Evolutionary conservation across 2,888 invertebrate species (phyloP).

Genomic region (Fragum whitleyi): DNA sequence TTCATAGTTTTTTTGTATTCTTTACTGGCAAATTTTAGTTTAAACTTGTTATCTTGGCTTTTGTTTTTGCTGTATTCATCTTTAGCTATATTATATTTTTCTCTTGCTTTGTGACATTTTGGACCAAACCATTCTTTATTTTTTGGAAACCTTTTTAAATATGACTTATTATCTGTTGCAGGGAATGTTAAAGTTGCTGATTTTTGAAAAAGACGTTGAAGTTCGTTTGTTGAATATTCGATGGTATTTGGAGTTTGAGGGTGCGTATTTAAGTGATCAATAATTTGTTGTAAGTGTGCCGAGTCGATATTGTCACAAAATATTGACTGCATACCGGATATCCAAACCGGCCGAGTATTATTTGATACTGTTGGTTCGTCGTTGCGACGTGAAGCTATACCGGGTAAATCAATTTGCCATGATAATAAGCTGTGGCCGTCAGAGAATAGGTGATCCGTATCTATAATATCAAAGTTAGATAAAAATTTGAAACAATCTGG

Average conservation of each 20-base stretch:
- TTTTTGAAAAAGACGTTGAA: background rate
- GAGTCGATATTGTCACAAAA: background rate
- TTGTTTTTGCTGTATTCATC: background rate
- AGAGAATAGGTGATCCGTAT: conserved; percentile 29
- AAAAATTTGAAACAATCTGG: conserved; percentile 12
- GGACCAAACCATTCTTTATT: conserved; percentile 30
- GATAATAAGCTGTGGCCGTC: conserved; percentile 24
- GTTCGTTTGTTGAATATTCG: background rate
- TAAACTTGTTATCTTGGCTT: background rate
- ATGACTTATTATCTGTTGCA: no score
- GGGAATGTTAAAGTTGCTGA: background rate
- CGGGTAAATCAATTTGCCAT: background rate
- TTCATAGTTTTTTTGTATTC: conserved; percentile 5
- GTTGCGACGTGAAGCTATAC: background rate
- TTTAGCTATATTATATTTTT: conserved; percentile 26
- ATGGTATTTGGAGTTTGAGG: background rate
- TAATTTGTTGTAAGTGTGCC: background rate
- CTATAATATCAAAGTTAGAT: conserved; percentile 25
- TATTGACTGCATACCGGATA: background rate
- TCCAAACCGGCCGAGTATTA: background rate
- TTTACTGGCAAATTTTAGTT: conserved; percentile 14
- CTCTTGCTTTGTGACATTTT: conserved; percentile 23
- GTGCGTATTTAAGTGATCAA: background rate
- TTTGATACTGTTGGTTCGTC: background rate
- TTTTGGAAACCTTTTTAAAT: background rate